Evolutionary conservation across 1,140 invertebrate species (phyloP).

Genomic region (Anoplolepis gracilipes): DNA sequence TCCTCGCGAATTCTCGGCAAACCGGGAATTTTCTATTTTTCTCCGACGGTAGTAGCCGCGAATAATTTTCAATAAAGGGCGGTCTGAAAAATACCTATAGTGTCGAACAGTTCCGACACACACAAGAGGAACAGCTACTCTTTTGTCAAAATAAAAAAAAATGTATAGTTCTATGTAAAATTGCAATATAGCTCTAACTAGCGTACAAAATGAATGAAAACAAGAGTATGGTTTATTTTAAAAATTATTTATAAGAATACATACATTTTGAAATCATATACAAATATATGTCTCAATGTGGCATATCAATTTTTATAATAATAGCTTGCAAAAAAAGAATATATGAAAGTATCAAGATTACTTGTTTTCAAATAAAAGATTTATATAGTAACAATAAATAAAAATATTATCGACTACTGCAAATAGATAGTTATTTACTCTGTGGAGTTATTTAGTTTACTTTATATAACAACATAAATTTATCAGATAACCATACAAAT

Average conservation of each 20-base stretch:
- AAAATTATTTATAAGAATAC: background rate
- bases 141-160: background rate
- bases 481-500: background rate
- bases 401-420: background rate
- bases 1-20: conserved; percentile 35
- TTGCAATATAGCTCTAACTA: background rate
- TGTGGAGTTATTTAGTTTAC: background rate
- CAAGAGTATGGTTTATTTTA: background rate
- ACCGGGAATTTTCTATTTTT: conserved; percentile 51
- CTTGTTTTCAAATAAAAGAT: background rate
- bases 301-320: background rate
- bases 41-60: background rate
- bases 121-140: conserved; percentile 1
- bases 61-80: conserved; percentile 50
- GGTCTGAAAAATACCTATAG: conserved; percentile 44
- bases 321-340: background rate
- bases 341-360: background rate
- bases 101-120: background rate
- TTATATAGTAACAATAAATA: background rate
- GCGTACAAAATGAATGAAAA: background rate
- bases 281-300: background rate
- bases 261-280: background rate
- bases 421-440: background rate
- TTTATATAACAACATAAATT: conserved; percentile 1
- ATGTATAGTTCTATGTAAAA: background rate